A percentile compares a stretch with the other conserved stretches of the same genome.
phyloP scores from a whole-genome alignment of 2,888 invertebrate species.

The Eristalis intricaria region DNA sequence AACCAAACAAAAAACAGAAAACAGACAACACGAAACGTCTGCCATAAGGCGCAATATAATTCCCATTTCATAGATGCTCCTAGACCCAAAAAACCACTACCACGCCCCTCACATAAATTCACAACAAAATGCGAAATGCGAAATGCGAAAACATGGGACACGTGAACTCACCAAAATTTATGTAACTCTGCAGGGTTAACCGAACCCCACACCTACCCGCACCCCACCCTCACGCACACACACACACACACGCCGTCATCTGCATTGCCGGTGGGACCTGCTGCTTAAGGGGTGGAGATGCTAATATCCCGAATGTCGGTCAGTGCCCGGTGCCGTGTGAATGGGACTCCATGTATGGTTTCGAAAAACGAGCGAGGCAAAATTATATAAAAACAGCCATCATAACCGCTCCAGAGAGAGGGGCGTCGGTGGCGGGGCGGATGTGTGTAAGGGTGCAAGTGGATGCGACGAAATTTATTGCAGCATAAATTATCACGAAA shows the following conservation, averaged over 20 bases:
- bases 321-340: conserved; percentile 35
- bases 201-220: not conserved
- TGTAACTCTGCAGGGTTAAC: conserved; percentile 52
- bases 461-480: conserved; percentile 66
- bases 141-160: conserved; percentile 65
- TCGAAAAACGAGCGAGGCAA: not conserved
- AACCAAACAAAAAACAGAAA: not conserved
- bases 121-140: conserved; percentile 61
- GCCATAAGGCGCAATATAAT: conserved; percentile 45
- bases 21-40: conserved; percentile 7
- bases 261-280: conserved; percentile 17
- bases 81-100: conserved; percentile 16
- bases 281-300: conserved; percentile 17
- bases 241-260: conserved; percentile 16
- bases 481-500: conserved; percentile 60
- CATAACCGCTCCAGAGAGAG: conserved; percentile 30
- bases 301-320: conserved; percentile 58
- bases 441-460: not conserved
- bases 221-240: too few species aligned
- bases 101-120: conserved; percentile 39
- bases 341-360: not conserved
- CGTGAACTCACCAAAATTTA: conserved; percentile 60
- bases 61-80: conserved; percentile 36
- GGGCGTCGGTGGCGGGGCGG: not conserved
- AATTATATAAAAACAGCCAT: conserved; percentile 4